Evolutionary conservation across 2,888 invertebrate species (phyloP).

Genomic region (Pomacea canaliculata): DNA sequence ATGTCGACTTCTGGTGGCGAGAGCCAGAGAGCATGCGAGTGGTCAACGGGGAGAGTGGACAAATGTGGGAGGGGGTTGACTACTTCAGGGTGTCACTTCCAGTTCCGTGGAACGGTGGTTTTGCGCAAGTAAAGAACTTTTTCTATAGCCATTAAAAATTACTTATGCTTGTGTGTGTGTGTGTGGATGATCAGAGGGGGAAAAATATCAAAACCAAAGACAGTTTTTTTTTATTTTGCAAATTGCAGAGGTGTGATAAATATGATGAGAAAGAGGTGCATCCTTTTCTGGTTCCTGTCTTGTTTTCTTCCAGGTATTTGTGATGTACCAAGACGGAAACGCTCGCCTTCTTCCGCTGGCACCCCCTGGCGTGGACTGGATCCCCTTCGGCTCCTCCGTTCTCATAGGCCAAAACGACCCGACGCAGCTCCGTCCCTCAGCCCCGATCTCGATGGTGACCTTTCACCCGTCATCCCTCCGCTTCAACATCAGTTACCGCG

Average conservation of each 20-base stretch:
- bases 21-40: conserved; percentile 46
- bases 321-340: conserved; percentile 54
- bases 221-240: too few relatives aligned
- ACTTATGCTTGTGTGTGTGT: too few relatives aligned
- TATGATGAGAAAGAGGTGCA: too few relatives aligned
- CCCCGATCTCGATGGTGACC: conserved; percentile 41
- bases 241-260: too few relatives aligned
- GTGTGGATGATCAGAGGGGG: too few relatives aligned
- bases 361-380: conserved; percentile 51
- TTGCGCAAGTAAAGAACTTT: conserved; percentile 31
- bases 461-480: conserved; percentile 35
- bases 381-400: conserved; percentile 54
- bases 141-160: too few relatives aligned
- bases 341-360: conserved; percentile 44
- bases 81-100: conserved; percentile 42
- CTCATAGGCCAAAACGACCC: conserved; percentile 46
- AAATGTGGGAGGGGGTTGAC: conserved; percentile 32
- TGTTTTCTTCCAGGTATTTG: conserved; percentile 35
- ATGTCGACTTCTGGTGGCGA: conserved; percentile 51
- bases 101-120: conserved; percentile 44
- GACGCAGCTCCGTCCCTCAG: conserved; percentile 33
- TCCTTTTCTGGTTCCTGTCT: too few relatives aligned
- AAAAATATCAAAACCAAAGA: too few relatives aligned
- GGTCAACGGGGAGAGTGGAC: conserved; percentile 28
- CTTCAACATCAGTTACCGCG: conserved; percentile 38